A percentile compares a stretch with the other conserved stretches of the same genome.
Evolutionary conservation across 2,888 invertebrate genomes (phyloP).

Genomic region (Bhutanitis thaidina): DNA sequence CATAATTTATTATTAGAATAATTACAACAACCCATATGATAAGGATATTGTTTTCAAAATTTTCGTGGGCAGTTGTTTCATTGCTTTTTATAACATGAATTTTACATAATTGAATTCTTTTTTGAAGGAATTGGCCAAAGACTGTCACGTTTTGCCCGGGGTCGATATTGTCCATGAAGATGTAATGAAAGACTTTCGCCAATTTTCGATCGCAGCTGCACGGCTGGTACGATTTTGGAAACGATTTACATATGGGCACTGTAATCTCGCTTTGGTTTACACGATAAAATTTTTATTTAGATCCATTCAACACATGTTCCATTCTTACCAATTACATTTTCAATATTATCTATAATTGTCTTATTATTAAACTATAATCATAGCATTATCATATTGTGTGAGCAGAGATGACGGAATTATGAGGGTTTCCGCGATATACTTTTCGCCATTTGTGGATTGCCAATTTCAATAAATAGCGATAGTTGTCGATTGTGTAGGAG

Average conservation of each 20-base stretch:
- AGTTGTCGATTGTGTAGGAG: too few species aligned
- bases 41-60: background rate
- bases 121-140: slow-evolving; percentile 1
- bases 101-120: slow-evolving; percentile 9
- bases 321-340: background rate
- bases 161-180: slow-evolving; percentile 10
- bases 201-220: slow-evolving; percentile 17
- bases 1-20: background rate
- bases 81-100: slow-evolving; percentile 13
- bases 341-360: too few species aligned
- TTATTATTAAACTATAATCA: too few species aligned
- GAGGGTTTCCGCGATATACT: too few species aligned
- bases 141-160: slow-evolving; percentile 17
- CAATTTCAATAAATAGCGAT: too few species aligned
- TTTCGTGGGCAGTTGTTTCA: background rate
- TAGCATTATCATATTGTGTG: too few species aligned
- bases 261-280: slow-evolving; percentile 9
- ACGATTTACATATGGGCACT: slow-evolving; percentile 15
- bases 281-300: slow-evolving; percentile 10
- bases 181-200: slow-evolving; percentile 13
- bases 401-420: too few species aligned
- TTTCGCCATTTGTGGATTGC: too few species aligned
- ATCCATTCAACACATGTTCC: slow-evolving; percentile 9
- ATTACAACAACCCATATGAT: background rate
- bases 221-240: slow-evolving; percentile 1